Evolutionary conservation across 2,113 vertebrate genomes (phyloP).

Genomic region (Hippocampus abdominalis): DNA sequence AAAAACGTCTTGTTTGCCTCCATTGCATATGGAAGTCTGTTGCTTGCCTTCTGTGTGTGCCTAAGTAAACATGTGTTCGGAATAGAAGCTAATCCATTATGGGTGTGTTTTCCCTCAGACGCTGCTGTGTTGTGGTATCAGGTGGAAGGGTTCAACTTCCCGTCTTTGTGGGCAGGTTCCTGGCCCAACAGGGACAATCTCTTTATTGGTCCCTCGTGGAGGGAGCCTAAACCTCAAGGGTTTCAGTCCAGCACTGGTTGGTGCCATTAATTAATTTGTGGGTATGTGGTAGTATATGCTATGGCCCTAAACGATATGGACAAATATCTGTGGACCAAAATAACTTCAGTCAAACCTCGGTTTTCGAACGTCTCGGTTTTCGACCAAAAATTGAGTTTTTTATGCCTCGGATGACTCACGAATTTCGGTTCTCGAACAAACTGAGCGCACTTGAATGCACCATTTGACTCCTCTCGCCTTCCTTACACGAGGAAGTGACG

Average conservation of each 20-base stretch:
- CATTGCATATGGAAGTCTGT: conserved; percentile 28
- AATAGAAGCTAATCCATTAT: conserved; percentile 59
- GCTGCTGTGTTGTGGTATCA: conserved; percentile 37
- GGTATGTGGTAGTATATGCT: conserved; percentile 6
- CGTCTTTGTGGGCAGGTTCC: conserved; percentile 61
- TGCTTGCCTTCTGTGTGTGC: conserved; percentile 20
- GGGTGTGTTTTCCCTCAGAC: conserved; percentile 35
- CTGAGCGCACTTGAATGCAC: too few relatives aligned
- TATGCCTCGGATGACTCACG: too few relatives aligned
- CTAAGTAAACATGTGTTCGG: conserved; percentile 50
- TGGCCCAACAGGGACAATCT: conserved; percentile 41
- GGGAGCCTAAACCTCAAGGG: conserved; percentile 31
- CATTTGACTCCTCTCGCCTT: too few relatives aligned
- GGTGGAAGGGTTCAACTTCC: conserved; percentile 54
- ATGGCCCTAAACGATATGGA: neutral
- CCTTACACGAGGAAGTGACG: too few relatives aligned
- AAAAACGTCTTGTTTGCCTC: conserved; percentile 30
- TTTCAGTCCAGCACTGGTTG: conserved; percentile 29
- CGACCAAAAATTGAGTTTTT: too few relatives aligned
- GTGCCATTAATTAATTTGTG: conserved; percentile 41
- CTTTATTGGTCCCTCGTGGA: conserved; percentile 21
- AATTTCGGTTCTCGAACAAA: too few relatives aligned
- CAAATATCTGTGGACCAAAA: neutral
- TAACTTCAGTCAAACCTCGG: too few relatives aligned
- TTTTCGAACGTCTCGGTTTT: too few relatives aligned